These are phyloP conservation scores for Mesorhabditis spiculigera DNA, from an alignment of 2,888 invertebrate genomes.

Conservation along the genomic window DNA sequence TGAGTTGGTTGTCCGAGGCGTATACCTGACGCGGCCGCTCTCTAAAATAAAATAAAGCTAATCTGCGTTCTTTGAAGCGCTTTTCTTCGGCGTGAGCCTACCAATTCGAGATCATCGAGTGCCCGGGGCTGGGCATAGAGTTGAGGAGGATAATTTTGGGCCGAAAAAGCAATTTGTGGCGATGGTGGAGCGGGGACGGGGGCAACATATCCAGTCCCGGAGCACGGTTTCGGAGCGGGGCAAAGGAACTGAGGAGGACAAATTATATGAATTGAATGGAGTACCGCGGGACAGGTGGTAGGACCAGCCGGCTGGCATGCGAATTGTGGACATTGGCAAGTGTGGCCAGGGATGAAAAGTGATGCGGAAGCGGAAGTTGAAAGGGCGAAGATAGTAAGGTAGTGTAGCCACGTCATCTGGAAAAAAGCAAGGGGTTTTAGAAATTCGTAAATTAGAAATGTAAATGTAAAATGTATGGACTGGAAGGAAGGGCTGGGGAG, in stretches of 20 bases:
- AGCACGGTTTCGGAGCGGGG: not conserved
- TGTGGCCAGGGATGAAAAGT: not conserved
- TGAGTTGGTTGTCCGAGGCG: conserved; percentile 22
- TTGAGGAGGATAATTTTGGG: no score
- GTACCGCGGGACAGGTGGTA: not conserved
- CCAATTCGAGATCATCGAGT: not conserved
- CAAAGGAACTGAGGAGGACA: conserved; percentile 1
- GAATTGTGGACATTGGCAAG: not conserved
- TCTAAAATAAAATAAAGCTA: conserved; percentile 17
- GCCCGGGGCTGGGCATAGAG: not conserved
- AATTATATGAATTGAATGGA: not conserved
- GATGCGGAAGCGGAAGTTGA: no score
- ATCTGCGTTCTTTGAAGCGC: not conserved
- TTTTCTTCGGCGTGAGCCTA: not conserved
- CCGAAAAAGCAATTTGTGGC: no score
- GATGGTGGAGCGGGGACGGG: no score
- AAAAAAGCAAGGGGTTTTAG: no score
- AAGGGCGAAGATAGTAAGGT: no score
- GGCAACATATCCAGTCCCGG: not conserved
- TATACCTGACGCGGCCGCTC: conserved; percentile 36
- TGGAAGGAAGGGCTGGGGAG: no score
- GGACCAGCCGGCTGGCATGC: conserved; percentile 1
- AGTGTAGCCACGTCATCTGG: no score
- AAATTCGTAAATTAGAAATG: no score
- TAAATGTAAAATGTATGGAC: no score